Percentiles rank a stretch among this genome's conserved stretches.
phyloP scores from a whole-genome alignment of 2,888 invertebrate genomes.

The Lottia gigantea region DNA sequence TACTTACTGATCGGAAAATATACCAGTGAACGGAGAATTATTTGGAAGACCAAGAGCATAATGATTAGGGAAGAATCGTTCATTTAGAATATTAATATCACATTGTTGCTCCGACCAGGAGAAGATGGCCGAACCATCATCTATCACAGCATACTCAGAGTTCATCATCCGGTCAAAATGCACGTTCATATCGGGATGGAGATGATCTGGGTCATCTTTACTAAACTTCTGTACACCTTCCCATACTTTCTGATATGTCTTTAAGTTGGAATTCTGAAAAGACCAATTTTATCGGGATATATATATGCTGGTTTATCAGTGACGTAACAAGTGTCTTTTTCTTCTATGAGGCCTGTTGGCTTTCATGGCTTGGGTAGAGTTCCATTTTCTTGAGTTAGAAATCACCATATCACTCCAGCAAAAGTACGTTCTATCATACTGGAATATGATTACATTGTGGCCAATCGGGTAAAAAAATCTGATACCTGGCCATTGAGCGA shows the following conservation, averaged over 20 bases:
- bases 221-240: constrained; percentile 17
- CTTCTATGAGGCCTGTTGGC: too few species aligned
- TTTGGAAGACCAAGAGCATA: constrained; percentile 18
- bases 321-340: too few species aligned
- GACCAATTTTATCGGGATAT: neutral
- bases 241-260: neutral
- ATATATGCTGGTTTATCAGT: neutral
- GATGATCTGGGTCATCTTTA: constrained; percentile 12
- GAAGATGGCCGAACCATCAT: neutral
- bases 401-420: too few species aligned
- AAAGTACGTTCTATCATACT: too few species aligned
- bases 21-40: constrained; percentile 12
- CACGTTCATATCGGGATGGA: constrained; percentile 5
- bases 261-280: neutral
- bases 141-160: constrained; percentile 17
- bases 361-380: too few species aligned
- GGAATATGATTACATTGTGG: too few species aligned
- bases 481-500: too few species aligned
- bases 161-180: constrained; percentile 13
- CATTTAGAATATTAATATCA: constrained; percentile 13
- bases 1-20: constrained; percentile 19
- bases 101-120: constrained; percentile 14
- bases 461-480: too few species aligned
- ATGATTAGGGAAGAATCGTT: constrained; percentile 13
- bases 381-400: too few species aligned